A percentile compares a stretch with the other conserved stretches of the same genome.
phyloP scores from a whole-genome alignment of 2,888 invertebrate species.

The Osmoderma eremita region DNA sequence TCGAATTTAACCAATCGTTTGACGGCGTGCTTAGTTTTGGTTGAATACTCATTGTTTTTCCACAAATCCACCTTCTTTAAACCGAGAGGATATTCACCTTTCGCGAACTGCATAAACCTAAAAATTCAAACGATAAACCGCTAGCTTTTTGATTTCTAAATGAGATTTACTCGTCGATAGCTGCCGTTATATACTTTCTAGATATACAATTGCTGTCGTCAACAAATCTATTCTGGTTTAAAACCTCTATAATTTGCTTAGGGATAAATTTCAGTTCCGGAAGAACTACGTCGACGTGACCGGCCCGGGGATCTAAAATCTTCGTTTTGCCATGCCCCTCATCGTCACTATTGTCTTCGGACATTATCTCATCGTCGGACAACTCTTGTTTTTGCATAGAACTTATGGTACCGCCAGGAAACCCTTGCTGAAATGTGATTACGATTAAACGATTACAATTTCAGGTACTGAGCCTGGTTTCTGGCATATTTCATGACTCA shows the following conservation, averaged over 20 bases:
- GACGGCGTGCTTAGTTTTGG: slow-evolving; percentile 56
- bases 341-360: slow-evolving; percentile 47
- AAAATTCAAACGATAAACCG: slow-evolving; percentile 12
- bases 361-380: slow-evolving; percentile 47
- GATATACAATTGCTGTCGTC: slow-evolving; percentile 67
- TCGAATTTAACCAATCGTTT: slow-evolving; percentile 59
- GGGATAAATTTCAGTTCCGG: slow-evolving; percentile 75
- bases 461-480: background rate
- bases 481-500: slow-evolving; percentile 55
- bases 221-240: slow-evolving; percentile 66
- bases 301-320: slow-evolving; percentile 79
- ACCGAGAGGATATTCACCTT: slow-evolving; percentile 75
- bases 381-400: slow-evolving; percentile 69
- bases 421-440: slow-evolving; percentile 71
- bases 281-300: slow-evolving; percentile 78
- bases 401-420: slow-evolving; percentile 75
- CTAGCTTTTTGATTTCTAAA: slow-evolving; percentile 38
- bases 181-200: slow-evolving; percentile 67
- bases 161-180: slow-evolving; percentile 66
- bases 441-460: no score
- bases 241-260: slow-evolving; percentile 65
- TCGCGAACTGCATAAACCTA: slow-evolving; percentile 70
- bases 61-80: slow-evolving; percentile 66
- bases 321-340: slow-evolving; percentile 50
- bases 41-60: slow-evolving; percentile 50